phyloP scores from a whole-genome alignment of 2,113 vertebrate species.

The Corythoichthys haematopterus region DNA sequence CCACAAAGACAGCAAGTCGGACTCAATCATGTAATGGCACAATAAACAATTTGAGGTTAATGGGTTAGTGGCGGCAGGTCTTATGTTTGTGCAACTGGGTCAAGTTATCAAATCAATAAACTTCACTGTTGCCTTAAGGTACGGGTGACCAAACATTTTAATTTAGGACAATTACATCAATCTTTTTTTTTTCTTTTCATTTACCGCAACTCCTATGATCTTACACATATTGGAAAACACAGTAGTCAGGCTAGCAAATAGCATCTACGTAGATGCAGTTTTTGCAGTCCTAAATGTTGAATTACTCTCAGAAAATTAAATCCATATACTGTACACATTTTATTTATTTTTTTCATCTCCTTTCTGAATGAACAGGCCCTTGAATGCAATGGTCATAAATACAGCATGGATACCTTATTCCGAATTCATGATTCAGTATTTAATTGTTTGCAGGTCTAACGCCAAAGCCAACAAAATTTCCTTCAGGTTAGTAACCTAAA shows the following conservation, averaged over 20 bases:
- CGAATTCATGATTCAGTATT: background rate
- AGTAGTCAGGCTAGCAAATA: no score
- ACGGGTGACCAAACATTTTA: no score
- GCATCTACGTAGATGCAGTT: no score
- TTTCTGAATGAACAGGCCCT: no score
- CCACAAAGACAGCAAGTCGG: no score
- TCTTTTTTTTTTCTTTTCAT: no score
- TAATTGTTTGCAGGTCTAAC: background rate
- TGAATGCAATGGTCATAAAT: background rate
- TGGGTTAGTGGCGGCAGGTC: background rate
- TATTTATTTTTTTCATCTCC: no score
- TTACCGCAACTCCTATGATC: no score
- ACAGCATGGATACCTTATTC: background rate
- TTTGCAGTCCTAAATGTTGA: background rate
- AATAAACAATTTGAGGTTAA: background rate
- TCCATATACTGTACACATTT: background rate
- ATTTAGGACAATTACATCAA: no score
- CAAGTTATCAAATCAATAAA: background rate
- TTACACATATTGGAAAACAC: no score
- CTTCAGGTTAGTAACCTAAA: conserved; percentile 4
- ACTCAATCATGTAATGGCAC: background rate
- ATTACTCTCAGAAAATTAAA: background rate
- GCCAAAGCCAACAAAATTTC: background rate
- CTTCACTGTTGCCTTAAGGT: no score
- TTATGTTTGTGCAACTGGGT: background rate